Evolutionary conservation across 2,888 invertebrate species (phyloP), one percentile per base, ranked within the genome.

Genomic region (Tipula confusa): DNA sequence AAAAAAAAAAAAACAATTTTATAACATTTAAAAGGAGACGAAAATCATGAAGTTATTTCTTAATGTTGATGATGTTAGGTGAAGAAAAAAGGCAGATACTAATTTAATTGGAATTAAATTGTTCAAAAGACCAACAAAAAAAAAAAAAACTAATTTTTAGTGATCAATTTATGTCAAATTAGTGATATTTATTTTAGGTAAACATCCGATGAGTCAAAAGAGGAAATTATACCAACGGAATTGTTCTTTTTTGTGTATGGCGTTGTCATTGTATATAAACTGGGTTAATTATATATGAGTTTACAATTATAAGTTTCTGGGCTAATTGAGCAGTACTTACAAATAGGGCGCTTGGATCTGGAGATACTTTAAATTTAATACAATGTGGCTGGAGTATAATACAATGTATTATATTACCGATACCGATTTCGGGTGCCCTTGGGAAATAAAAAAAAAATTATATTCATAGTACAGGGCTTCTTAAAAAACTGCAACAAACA

Each of bases 81-180:
- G 64, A 64, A 24, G 64, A 64, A 64, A 24, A 64, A 64, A 64
- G 64, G 64, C 64, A 64, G 64, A 24, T 18, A 64, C 64, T 64
- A 64, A 64, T 64, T 64, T 64, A 64, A 64, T 64, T 64, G 64
- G 64, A 64, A 64, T 64, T 64, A 64, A 64, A 64, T 64, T 64
- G 64, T 64, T 64, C 9, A 64, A 64, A 9, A 64, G 0, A 64
- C 24, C 7, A 24, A 64, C 1, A 64, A 64, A 64, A 64, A 64
- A 64, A 33, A 9, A 15, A n/a, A n/a, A 15, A 15, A 64, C 64
- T 64, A 64, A 64, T 64, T 64, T 64, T 64, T 64, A 64, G 64
- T 64, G 64, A 64, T 64, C 64, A 64, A 64, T 64, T 64, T 64
- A 64, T 64, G 64, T 64, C 64, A 64, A 64, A 64, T 64, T 64